These are phyloP conservation scores for Eufriesea mexicana DNA, from an alignment of 1,140 invertebrate genomes.

Conservation along the genomic window DNA sequence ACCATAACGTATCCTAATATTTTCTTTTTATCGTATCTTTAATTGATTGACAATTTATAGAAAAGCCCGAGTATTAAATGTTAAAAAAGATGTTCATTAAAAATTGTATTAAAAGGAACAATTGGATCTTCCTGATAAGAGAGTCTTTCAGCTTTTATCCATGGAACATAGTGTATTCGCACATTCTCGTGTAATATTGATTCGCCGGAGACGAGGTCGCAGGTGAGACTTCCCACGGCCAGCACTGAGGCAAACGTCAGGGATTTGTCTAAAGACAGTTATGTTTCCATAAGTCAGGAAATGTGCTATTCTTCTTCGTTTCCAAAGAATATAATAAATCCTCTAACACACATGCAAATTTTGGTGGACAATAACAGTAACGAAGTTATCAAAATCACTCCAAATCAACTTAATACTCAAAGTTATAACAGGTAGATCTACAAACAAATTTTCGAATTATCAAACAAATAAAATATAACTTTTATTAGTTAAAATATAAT, in stretches of 20 bases:
- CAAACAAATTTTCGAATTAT: not conserved
- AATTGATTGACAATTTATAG: not conserved
- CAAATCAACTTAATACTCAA: not conserved
- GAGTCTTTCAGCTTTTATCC: conserved; percentile 43
- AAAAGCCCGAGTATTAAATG: not conserved
- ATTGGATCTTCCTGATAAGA: conserved; percentile 7
- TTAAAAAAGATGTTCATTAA: not conserved
- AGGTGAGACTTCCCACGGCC: conserved; percentile 74
- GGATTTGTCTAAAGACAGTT: conserved; percentile 50
- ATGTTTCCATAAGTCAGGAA: conserved; percentile 22
- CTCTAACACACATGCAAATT: not conserved
- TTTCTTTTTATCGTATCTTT: not conserved
- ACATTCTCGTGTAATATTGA: conserved; percentile 71
- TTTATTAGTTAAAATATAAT: too few relatives aligned
- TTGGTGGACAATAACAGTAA: not conserved
- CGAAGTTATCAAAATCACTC: not conserved
- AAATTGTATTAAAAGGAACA: not conserved
- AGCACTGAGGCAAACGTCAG: conserved; percentile 27
- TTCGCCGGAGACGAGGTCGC: conserved; percentile 73
- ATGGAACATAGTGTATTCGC: conserved; percentile 40
- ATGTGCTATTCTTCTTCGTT: not conserved
- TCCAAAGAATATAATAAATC: conserved; percentile 2
- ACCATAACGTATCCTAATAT: too few relatives aligned
- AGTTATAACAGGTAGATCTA: not conserved
- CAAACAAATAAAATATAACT: too few relatives aligned